A percentile compares a stretch with the other conserved stretches of the same genome.
Conservation (phyloP, 2,797 vertebrate species). For the Rhabdophis nuchalis region DNA sequence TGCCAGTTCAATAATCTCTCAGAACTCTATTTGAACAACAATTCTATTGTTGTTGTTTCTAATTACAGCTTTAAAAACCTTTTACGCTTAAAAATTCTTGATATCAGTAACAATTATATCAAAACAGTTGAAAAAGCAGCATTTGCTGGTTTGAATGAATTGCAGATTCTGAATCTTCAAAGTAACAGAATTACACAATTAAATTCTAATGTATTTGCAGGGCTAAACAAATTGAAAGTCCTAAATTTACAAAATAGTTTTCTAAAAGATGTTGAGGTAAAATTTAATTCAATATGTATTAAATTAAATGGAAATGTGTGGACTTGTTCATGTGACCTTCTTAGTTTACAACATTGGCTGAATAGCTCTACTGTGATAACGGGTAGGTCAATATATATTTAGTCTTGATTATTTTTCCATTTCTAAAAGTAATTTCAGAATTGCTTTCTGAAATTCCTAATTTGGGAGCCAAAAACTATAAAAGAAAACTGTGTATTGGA, state of each 20-base stretch:
- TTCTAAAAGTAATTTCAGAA: not conserved
- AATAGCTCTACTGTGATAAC: constrained; percentile 60
- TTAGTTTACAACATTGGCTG: constrained; percentile 67
- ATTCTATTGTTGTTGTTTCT: constrained; percentile 65
- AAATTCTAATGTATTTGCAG: constrained; percentile 57
- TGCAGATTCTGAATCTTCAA: constrained; percentile 76
- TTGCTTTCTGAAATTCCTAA: not conserved
- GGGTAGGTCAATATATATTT: constrained; percentile 66
- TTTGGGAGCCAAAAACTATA: not conserved
- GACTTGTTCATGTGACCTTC: constrained; percentile 78
- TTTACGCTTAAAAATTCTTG: constrained; percentile 70
- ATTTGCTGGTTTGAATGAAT: constrained; percentile 69
- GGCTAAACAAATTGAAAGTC: constrained; percentile 59
- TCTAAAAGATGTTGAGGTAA: constrained; percentile 54
- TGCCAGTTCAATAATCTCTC: constrained; percentile 63
- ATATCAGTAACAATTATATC: constrained; percentile 77
- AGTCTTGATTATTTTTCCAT: not conserved
- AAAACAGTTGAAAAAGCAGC: constrained; percentile 67
- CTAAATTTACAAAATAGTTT: constrained; percentile 70
- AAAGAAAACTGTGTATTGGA: not conserved
- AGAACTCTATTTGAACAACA: constrained; percentile 76
- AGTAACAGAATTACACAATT: constrained; percentile 74
- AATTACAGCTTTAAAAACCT: constrained; percentile 70
- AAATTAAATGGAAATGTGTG: constrained; percentile 79
- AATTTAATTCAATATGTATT: constrained; percentile 59